Base-by-base conservation (phyloP, 92 coral and sea anemone genomes). In the Micromussa lordhowensis region DNA sequence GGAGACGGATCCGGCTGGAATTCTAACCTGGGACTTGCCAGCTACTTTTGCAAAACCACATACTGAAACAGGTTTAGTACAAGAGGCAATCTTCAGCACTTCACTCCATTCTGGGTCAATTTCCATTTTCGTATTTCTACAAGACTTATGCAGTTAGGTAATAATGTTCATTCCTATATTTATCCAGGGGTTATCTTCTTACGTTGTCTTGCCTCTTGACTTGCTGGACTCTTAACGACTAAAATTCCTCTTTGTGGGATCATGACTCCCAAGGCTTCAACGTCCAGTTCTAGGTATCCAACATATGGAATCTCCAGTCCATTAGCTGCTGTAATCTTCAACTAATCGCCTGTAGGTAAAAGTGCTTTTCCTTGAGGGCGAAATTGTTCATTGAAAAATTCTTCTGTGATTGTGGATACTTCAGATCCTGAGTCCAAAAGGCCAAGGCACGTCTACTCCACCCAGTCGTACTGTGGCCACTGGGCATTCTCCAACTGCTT, bases 121-220 rank as follows among this genome's bases (percentile, higher is more conserved):
- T 83, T 82, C 75, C 8, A 81, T 51, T 16, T 75, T 40, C 36
- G 57, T 80, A 13, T 55, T 61, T 11, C 76, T 77, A 31, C 0
- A 58, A 61, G 78, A 29, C 68, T 93, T 83, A 8, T 82, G 82
- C 88, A 88, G 26, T 81, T 86, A 82, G 75, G 75, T 59, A 22
- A 90, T 86, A 21, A 93, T 82, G 66, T 94, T 94, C 98, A 94
- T 92, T 68, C 97, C 97, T 7, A 94, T n/a, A n/a, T 79, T 70
- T 92, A 64, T 34, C 94, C 94, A 58, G 97, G 97, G 22, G 81
- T 77, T 34, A 12, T 40, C 79, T 80, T 28, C 77, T 87, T 91
- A 29, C 73, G 76, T 51, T 72, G 75, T 36, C 88, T 91, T 36
- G 78, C 74, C 22, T 86, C 88, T 49, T 85, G 85, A 63, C 90